Conservation (phyloP, 2,113 vertebrate species). For the Albula glossodonta region DNA sequence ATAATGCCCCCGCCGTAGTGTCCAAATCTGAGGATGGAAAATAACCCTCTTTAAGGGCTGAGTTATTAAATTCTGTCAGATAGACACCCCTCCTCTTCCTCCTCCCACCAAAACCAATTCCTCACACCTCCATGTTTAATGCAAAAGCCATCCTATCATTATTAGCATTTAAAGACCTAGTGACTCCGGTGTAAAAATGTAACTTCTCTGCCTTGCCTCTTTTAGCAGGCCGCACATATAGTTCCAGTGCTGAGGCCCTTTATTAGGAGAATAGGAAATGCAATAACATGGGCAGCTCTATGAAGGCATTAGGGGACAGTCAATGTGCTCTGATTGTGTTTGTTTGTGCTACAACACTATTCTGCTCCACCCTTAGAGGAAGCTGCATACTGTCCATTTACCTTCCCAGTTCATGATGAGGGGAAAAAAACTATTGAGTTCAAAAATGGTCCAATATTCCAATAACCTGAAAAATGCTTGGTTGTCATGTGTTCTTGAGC, state of each 20-base stretch:
- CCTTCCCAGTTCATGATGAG: neutral
- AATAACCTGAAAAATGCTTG: slow-evolving; percentile 6
- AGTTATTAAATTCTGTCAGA: slow-evolving; percentile 60
- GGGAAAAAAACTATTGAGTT: neutral
- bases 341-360: neutral
- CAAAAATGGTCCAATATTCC: slow-evolving; percentile 12
- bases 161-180: neutral
- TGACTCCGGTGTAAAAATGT: neutral
- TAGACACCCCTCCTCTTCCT: slow-evolving; percentile 37
- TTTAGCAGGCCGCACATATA: neutral
- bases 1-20: slow-evolving; percentile 49
- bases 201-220: neutral
- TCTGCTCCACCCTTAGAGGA: neutral
- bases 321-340: neutral
- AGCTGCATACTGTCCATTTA: neutral
- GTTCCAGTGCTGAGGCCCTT: neutral
- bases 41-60: slow-evolving; percentile 51
- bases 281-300: neutral
- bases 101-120: slow-evolving; percentile 2
- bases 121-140: slow-evolving; percentile 20
- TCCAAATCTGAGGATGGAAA: slow-evolving; percentile 49
- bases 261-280: neutral
- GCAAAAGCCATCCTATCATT: neutral
- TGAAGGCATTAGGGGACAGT: neutral
- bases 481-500: neutral